Conservation (phyloP, 2,113 vertebrate genomes). For the Cyanoramphus novaezelandiae region DNA sequence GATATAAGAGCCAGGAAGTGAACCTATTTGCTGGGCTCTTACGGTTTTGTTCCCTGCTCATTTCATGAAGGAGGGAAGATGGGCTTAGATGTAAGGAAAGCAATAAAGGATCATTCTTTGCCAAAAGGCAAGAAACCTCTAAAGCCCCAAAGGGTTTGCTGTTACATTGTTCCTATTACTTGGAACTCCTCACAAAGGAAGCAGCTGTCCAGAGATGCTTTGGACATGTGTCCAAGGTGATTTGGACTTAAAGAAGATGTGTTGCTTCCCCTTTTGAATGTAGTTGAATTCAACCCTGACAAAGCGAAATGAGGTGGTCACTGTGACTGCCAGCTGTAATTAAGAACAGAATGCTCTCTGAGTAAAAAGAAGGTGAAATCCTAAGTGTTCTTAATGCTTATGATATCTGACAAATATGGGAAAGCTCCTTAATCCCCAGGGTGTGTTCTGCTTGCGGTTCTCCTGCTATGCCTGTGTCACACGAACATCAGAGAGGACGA, state of each 20-base stretch:
- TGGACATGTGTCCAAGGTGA: not conserved
- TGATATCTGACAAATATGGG: not conserved
- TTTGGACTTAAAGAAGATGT: not conserved
- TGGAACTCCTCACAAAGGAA: not conserved
- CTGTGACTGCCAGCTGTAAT: slow-evolving; percentile 13
- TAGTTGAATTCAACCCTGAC: not conserved
- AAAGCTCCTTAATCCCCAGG: not conserved
- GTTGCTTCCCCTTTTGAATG: not conserved
- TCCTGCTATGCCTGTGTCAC: not conserved
- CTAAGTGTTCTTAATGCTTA: not conserved
- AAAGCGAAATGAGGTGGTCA: not conserved
- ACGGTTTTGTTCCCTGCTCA: not conserved
- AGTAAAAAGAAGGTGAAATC: not conserved
- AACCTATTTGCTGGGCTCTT: not conserved
- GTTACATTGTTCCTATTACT: not conserved
- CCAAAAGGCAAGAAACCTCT: not conserved
- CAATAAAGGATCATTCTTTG: not conserved
- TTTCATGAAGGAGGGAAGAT: not conserved
- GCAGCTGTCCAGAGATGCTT: not conserved
- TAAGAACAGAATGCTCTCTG: slow-evolving; percentile 10
- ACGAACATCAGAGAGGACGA: not conserved
- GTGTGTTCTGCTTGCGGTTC: not conserved
- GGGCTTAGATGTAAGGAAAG: not conserved
- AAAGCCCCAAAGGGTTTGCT: not conserved
- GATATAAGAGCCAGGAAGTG: not conserved